A percentile compares a stretch with the other conserved stretches of the same genome.
phyloP scores from a whole-genome alignment of 2,113 vertebrate species.

The Boulengeromyrus knoepffleri region DNA sequence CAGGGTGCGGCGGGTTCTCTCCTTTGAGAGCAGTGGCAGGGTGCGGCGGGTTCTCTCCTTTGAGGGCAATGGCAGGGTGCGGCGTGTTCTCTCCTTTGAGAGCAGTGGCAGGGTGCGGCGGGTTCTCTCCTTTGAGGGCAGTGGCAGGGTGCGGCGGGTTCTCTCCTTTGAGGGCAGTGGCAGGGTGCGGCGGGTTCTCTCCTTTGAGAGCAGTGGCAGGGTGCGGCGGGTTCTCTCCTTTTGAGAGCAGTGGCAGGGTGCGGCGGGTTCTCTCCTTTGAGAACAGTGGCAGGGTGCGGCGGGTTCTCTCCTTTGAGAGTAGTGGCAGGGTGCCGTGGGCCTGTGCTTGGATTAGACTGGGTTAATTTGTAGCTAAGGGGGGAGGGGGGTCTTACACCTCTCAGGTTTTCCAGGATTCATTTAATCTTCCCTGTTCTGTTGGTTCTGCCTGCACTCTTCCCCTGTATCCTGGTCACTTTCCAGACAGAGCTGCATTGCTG shows the following conservation, averaged over 20 bases:
- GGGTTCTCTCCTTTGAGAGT: background rate
- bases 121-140: too few relatives aligned
- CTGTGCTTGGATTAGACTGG: background rate
- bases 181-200: too few relatives aligned
- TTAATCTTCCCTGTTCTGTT: background rate
- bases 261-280: background rate
- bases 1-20: too few relatives aligned
- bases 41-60: too few relatives aligned
- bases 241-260: background rate
- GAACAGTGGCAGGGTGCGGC: background rate
- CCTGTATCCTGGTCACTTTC: background rate
- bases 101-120: too few relatives aligned
- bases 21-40: too few relatives aligned
- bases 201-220: too few relatives aligned
- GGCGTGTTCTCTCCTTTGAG: too few relatives aligned
- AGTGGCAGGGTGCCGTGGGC: background rate
- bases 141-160: too few relatives aligned
- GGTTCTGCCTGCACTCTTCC: background rate
- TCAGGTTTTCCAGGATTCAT: background rate
- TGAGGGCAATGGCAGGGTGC: too few relatives aligned
- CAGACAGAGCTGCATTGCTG: constrained; percentile 26
- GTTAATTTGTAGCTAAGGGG: background rate
- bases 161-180: too few relatives aligned
- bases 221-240: background rate
- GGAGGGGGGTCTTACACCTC: background rate